Base-by-base conservation (phyloP, 2,113 vertebrate genomes). In the Cranoglanis bouderius region DNA sequence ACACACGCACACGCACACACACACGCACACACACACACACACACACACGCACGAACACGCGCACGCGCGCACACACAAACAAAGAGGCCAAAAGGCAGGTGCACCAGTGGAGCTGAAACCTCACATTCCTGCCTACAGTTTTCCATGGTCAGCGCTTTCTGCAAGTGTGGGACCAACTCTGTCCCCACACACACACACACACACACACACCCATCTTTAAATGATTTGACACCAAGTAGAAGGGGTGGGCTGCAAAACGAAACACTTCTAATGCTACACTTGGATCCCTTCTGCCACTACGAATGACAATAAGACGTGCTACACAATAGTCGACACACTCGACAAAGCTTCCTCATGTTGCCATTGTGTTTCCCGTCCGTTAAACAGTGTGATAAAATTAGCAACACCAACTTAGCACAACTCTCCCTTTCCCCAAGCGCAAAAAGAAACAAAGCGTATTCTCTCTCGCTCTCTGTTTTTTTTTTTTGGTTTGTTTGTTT, bases 31-130 rank as follows among this genome's bases (percentile, higher is more conserved):
- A 84, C 24, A 70, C 85, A 72, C 63, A 16, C 85, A 80, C 85
- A 59, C 72, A 63, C 40, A 53, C 81, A 59, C 70, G 16, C 84
- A 75, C 82, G 82, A 40, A 80, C 82, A 80, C 70, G 80, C 55
- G 85, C 67, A 83, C 81, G 51, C 70, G 16, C 84, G 63, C 82
- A 85, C 38, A 67, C 72, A 80, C 55, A 78, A 43, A 85, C 51
- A 83, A 67, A 90, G n/a, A n/a, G 82, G 82, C 86, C 90, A 89
- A 90, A 90, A 93, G 67, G 89, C 91, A 93, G 91, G 92, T 93
- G 92, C 87, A 87, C 59, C 61, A 90, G 74, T 67, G 24, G 53
- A 87, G 72, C 89, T 80, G 75, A 91, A 89, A 85, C 77, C 88
- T 91, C 84, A 84, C 89, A 84, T 89, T 89, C 90, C 88, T 88